Evolutionary conservation across 2,113 vertebrate genomes (phyloP).

Genomic region (Octodon degus): DNA sequence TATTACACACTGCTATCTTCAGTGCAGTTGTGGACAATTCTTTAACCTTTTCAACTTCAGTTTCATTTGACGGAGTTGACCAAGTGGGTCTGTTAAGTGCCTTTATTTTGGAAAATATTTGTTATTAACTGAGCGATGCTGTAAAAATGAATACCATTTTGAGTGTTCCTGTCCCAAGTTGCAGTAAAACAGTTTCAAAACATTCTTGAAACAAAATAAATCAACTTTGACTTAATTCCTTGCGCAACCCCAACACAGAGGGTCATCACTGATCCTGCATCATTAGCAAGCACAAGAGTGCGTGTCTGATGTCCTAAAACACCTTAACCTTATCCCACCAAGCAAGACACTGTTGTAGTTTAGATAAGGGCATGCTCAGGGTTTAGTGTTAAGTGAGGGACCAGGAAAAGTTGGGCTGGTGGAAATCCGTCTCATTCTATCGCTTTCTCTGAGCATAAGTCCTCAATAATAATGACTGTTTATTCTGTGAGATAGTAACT

Average conservation of each 20-base stretch:
- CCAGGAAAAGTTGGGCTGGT: too few relatives aligned
- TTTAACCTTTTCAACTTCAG: not conserved
- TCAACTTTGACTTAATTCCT: not conserved
- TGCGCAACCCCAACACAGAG: not conserved
- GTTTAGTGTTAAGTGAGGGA: not conserved
- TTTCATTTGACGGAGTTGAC: conserved; percentile 9
- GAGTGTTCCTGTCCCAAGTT: not conserved
- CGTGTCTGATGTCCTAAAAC: not conserved
- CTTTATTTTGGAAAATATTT: conserved; percentile 12
- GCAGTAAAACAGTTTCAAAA: conserved; percentile 28
- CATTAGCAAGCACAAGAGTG: not conserved
- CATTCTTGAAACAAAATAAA: conserved; percentile 33
- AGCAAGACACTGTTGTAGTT: not conserved
- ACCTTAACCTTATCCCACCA: not conserved
- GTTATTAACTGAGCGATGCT: conserved; percentile 10
- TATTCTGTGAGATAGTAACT: not conserved
- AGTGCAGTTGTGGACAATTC: not conserved
- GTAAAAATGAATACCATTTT: not conserved
- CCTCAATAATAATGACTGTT: not conserved
- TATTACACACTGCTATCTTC: too few relatives aligned
- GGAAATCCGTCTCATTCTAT: not conserved
- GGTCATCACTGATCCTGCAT: not conserved
- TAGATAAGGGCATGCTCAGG: not conserved
- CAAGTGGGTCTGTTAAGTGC: not conserved
- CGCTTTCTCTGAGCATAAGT: not conserved